A percentile compares a stretch with the other conserved stretches of the same genome.
Evolutionary conservation across 2,888 invertebrate species (phyloP).

Genomic region (Carabus problematicus): DNA sequence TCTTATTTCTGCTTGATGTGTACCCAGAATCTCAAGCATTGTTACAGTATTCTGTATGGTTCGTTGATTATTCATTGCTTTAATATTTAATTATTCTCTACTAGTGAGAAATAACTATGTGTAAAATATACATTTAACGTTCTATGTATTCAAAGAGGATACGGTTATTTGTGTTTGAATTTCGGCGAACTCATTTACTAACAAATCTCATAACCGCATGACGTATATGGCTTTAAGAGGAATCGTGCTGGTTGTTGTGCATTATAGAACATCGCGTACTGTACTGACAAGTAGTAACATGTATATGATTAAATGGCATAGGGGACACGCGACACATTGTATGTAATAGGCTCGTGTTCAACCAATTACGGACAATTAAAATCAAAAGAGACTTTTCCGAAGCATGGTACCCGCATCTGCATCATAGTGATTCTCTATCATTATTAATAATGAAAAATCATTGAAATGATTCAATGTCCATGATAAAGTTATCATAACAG

Average conservation of each 20-base stretch:
- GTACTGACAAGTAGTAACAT: slow-evolving; percentile 32
- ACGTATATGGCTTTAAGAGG: background rate
- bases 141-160: background rate
- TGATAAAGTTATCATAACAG: too few species aligned
- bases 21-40: slow-evolving; percentile 4
- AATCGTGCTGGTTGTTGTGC: background rate
- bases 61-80: slow-evolving; percentile 9
- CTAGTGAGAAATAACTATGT: too few species aligned
- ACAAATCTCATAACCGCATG: slow-evolving; percentile 10
- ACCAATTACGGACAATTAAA: slow-evolving; percentile 43
- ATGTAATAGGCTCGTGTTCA: slow-evolving; percentile 33
- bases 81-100: slow-evolving; percentile 8
- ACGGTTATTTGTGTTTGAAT: slow-evolving; percentile 2
- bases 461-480: too few species aligned
- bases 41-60: slow-evolving; percentile 3
- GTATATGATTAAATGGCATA: slow-evolving; percentile 42
- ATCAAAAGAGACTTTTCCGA: slow-evolving; percentile 30
- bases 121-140: too few species aligned
- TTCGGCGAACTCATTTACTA: slow-evolving; percentile 5
- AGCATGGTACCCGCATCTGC: slow-evolving; percentile 40
- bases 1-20: background rate
- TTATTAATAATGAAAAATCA: slow-evolving; percentile 5
- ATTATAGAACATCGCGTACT: background rate
- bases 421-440: background rate
- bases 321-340: slow-evolving; percentile 44